A percentile compares a stretch with the other conserved stretches of the same genome.
These are phyloP conservation scores for Piaya cayana DNA, from an alignment of 2,113 vertebrate species.

Conservation along the genomic window DNA sequence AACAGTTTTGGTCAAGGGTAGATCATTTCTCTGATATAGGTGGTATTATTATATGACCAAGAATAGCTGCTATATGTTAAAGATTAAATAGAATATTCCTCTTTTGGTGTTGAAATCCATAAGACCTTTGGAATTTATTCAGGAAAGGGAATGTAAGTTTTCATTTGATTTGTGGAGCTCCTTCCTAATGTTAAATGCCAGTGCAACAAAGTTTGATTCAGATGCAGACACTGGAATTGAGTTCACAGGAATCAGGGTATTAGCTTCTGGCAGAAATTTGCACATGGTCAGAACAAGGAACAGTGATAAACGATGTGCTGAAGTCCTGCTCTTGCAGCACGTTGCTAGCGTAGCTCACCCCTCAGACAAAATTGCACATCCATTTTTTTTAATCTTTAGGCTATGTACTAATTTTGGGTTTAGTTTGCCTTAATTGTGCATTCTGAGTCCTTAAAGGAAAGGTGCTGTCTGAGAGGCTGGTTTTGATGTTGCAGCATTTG, in stretches of 20 bases:
- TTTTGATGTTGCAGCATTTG: background rate
- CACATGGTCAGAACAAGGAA: background rate
- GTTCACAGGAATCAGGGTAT: background rate
- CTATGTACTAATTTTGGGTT: background rate
- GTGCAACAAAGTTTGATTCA: background rate
- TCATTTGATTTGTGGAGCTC: background rate
- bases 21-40: background rate
- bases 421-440: background rate
- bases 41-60: background rate
- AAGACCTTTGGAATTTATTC: background rate
- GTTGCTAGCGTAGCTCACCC: background rate
- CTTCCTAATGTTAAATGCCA: background rate
- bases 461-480: background rate
- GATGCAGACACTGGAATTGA: background rate
- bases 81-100: background rate
- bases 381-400: background rate
- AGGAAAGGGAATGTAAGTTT: background rate
- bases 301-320: background rate
- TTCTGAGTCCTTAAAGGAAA: slow-evolving; percentile 16
- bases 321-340: background rate
- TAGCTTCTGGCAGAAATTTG: slow-evolving; percentile 13
- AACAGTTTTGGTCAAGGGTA: background rate
- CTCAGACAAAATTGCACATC: background rate
- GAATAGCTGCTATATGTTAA: background rate
- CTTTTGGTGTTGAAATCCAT: accelerated